Base-by-base conservation (phyloP, 2,888 invertebrate species). In the Diloba caeruleocephala region DNA sequence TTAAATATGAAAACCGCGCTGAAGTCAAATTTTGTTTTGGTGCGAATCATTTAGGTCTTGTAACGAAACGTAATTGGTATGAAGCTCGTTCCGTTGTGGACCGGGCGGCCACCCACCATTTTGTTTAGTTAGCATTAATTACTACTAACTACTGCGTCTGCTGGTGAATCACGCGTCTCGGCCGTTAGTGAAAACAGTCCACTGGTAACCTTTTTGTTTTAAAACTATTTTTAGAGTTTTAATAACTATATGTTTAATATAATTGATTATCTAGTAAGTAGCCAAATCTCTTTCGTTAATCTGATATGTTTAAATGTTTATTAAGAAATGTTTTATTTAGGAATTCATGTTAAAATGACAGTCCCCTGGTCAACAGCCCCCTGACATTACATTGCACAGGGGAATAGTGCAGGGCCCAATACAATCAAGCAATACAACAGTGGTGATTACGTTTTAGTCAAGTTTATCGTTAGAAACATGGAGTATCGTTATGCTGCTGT, bases 371-470 rank as follows among this genome's bases (percentile, higher is more conserved):
- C 25, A 9, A 25, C 25, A 25, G 25, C n/a, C 25, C n/a, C n/a
- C 8, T 36, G 8, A 12, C 12, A 13, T 36, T 13, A 17, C 2
- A 17, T 17, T 17, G 5, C 2, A 3, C 5, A 17, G 17, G n/a
- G n/a, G n/a, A n/a, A n/a, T 5, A 17, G 17, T 17, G 2, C 41
- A 7, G 41, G 21, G 45, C 56, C 46, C 34, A 69, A 64, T 63
- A 51, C 61, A 67, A 61, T 53, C 38, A 46, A 50, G 45, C 60
- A 55, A 55, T 57, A 52, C 49, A 60, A 7, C 23, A 45, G 15
- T 13, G 54, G 43, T 26, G 54, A 55, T 55, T 63, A 59, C 13
- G 53, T 64, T 21, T 54, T 64, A 32, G 56, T 64, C 38, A 64
- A 56, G 33, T 55, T 39, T 55, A 17, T 36, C 31, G 44, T 44